These are phyloP conservation scores for Rotaria socialis DNA, from an alignment of 2,888 invertebrate genomes.

Conservation along the genomic window DNA sequence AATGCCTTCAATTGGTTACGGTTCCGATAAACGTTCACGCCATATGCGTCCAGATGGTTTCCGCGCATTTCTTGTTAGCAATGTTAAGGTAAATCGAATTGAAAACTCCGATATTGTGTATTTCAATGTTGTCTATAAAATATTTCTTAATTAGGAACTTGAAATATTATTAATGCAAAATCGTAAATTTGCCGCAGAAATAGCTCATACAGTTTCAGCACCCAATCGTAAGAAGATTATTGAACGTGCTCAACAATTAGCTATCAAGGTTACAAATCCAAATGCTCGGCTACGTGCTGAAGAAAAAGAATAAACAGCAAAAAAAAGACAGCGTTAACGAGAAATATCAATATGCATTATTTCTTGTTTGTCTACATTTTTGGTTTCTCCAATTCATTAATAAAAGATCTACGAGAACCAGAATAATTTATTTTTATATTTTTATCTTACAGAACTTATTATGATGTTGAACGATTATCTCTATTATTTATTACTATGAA, in stretches of 20 bases:
- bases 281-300: conserved; percentile 92
- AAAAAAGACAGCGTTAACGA: background rate
- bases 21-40: conserved; percentile 84
- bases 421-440: background rate
- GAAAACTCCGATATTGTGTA: background rate
- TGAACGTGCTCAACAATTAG: conserved; percentile 89
- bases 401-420: conserved; percentile 23
- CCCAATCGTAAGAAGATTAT: conserved; percentile 93
- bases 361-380: background rate
- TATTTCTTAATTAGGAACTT: conserved; percentile 69
- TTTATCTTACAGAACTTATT: background rate
- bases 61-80: conserved; percentile 86
- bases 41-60: conserved; percentile 97
- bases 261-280: conserved; percentile 89
- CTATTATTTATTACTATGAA: too few species aligned
- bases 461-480: too few species aligned
- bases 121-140: too few species aligned
- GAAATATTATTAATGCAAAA: conserved; percentile 99
- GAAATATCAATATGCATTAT: conserved; percentile 5
- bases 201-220: conserved; percentile 93
- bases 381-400: background rate
- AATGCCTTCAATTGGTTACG: conserved; percentile 99
- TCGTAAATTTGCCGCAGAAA: conserved; percentile 91
- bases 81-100: conserved; percentile 68
- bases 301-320: conserved; percentile 81